phyloP scores from a whole-genome alignment of 2,888 invertebrate genomes.

The Pimpla rufipes region DNA sequence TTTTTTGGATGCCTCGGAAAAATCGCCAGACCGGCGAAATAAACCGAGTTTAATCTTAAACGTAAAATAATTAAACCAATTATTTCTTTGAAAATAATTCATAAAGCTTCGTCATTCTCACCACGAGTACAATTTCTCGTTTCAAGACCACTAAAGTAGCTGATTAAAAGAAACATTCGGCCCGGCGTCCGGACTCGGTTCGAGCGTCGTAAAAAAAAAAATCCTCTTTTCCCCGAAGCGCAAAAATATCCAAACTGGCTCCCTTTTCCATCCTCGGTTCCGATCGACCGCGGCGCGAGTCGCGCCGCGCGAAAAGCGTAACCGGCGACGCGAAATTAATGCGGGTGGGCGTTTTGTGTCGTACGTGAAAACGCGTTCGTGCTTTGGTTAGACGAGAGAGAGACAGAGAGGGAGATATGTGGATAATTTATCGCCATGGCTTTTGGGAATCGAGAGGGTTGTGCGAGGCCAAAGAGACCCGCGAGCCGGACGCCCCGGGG shows the following conservation, averaged over 20 bases:
- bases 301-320: slow-evolving; percentile 34
- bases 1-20: no score
- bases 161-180: slow-evolving; percentile 2
- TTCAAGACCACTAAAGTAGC: not conserved
- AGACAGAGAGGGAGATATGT: slow-evolving; percentile 56
- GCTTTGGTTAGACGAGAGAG: not conserved
- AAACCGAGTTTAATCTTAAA: no score
- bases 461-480: slow-evolving; percentile 48
- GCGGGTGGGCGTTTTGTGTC: slow-evolving; percentile 61
- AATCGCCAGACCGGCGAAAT: no score
- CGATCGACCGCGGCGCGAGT: slow-evolving; percentile 47
- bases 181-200: not conserved
- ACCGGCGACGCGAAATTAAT: slow-evolving; percentile 61
- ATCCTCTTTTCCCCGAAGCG: slow-evolving; percentile 21
- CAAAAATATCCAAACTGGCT: slow-evolving; percentile 44
- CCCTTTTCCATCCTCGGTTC: slow-evolving; percentile 42
- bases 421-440: slow-evolving; percentile 78
- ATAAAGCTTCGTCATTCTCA: no score
- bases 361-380: slow-evolving; percentile 33
- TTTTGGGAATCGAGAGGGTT: slow-evolving; percentile 76
- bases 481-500: slow-evolving; percentile 4
- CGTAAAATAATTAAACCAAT: no score
- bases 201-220: slow-evolving; percentile 8
- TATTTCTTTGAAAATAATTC: slow-evolving; percentile 7
- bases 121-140: not conserved